Percentiles rank a stretch among this genome's conserved stretches.
Conservation (phyloP, 1,140 invertebrate genomes). For the Drosophila seguyi region DNA sequence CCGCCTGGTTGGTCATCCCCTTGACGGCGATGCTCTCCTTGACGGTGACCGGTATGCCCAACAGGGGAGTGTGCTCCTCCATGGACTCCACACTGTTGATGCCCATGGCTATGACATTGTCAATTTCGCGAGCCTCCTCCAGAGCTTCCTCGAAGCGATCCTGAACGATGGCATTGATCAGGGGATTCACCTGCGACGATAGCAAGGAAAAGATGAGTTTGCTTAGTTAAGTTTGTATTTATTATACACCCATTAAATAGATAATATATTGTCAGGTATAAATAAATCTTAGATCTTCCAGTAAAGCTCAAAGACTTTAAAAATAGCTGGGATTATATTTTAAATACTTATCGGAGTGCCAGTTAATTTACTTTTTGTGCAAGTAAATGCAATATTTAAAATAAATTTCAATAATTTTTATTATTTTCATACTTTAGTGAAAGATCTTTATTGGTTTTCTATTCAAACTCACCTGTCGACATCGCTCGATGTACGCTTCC, state of each 20-base stretch:
- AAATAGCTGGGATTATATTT: too few relatives aligned
- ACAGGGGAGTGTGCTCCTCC: slow-evolving; percentile 87
- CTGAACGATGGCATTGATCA: slow-evolving; percentile 90
- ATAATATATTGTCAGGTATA: background rate
- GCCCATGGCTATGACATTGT: slow-evolving; percentile 85
- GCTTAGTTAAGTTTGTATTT: background rate
- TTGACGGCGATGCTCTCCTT: slow-evolving; percentile 89
- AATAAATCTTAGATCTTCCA: background rate
- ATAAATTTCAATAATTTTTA: background rate
- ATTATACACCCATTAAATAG: background rate
- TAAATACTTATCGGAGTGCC: background rate
- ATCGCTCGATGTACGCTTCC: slow-evolving; percentile 88
- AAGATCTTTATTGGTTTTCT: background rate
- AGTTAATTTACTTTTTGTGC: background rate
- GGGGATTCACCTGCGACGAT: slow-evolving; percentile 87
- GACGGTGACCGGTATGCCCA: slow-evolving; percentile 89
- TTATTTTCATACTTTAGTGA: background rate
- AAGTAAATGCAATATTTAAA: background rate
- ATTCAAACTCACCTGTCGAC: slow-evolving; percentile 76
- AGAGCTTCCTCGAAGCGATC: slow-evolving; percentile 88
- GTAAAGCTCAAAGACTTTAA: background rate
- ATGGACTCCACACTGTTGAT: slow-evolving; percentile 86
- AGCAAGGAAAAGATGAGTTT: too few relatives aligned
- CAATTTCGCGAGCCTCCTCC: slow-evolving; percentile 86
- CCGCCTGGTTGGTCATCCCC: slow-evolving; percentile 87